Percentiles rank a stretch among this genome's conserved stretches.
These are phyloP conservation scores for Heliocidaris erythrogramma DNA, from an alignment of 35 echinoderm and acorn worm species.

Conservation along the genomic window DNA sequence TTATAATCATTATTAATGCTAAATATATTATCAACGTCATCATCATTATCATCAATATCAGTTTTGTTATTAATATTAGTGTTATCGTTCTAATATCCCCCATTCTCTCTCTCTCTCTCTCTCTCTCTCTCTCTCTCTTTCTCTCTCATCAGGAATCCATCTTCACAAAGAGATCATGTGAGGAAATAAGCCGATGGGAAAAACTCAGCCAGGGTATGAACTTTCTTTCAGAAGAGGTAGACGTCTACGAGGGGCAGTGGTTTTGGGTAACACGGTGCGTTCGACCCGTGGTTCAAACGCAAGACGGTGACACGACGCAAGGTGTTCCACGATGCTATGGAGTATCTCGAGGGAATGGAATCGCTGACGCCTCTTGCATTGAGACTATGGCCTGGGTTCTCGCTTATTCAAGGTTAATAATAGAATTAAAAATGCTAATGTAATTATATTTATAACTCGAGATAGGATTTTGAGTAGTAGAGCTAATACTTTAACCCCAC, in stretches of 20 bases:
- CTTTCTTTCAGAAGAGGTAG: conserved; percentile 13
- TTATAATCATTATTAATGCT: too few relatives aligned
- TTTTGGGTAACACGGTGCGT: conserved; percentile 34
- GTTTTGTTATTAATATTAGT: too few relatives aligned
- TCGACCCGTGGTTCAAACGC: background rate
- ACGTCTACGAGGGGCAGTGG: conserved; percentile 38
- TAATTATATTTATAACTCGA: too few relatives aligned
- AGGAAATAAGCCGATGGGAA: conserved; percentile 40
- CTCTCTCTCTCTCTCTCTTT: background rate
- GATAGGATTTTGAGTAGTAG: too few relatives aligned
- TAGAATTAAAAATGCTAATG: background rate
- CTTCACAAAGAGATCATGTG: conserved; percentile 20
- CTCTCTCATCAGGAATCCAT: background rate
- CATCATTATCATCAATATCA: too few relatives aligned
- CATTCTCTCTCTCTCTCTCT: too few relatives aligned
- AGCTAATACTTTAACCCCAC: too few relatives aligned
- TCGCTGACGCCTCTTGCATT: background rate
- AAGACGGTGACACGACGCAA: background rate
- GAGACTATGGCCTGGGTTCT: conserved; percentile 32
- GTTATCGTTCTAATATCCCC: too few relatives aligned
- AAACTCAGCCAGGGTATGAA: background rate
- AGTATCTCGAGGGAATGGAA: background rate
- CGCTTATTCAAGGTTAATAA: conserved; percentile 34
- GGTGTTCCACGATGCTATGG: background rate
- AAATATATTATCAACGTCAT: too few relatives aligned